Percentiles rank a stretch among this genome's conserved stretches.
These are phyloP conservation scores for Ennomos erosarius DNA, from an alignment of 2,888 invertebrate species.

Conservation along the genomic window DNA sequence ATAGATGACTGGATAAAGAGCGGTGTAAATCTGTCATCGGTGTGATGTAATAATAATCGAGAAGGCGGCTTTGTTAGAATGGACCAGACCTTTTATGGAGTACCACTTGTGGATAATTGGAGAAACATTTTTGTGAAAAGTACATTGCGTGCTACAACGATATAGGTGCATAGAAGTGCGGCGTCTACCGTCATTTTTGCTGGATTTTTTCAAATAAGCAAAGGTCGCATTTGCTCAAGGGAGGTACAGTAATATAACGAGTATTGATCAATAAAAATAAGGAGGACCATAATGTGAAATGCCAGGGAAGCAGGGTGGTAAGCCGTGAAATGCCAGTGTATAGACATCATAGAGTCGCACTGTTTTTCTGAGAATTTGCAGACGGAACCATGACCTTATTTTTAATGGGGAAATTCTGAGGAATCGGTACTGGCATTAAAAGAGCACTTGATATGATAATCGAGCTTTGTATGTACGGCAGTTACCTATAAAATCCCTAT, in stretches of 20 bases:
- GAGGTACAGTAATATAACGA: constrained; percentile 14
- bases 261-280: constrained; percentile 28
- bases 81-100: no score
- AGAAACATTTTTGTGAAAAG: no score
- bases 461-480: no score
- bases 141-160: no score
- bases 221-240: not conserved
- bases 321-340: constrained; percentile 28
- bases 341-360: constrained; percentile 6
- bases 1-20: constrained; percentile 42
- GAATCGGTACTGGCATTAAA: not conserved
- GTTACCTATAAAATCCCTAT: no score
- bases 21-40: constrained; percentile 30
- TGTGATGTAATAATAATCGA: constrained; percentile 45
- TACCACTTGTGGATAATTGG: no score
- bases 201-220: no score
- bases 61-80: constrained; percentile 19
- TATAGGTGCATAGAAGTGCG: no score
- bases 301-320: constrained; percentile 21
- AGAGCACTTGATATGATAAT: not conserved
- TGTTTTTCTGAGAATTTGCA: not conserved
- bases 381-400: not conserved
- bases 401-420: not conserved
- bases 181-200: no score
- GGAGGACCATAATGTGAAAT: constrained; percentile 27